Conservation (phyloP, 2,888 invertebrate genomes). For the Selenia dentaria region DNA sequence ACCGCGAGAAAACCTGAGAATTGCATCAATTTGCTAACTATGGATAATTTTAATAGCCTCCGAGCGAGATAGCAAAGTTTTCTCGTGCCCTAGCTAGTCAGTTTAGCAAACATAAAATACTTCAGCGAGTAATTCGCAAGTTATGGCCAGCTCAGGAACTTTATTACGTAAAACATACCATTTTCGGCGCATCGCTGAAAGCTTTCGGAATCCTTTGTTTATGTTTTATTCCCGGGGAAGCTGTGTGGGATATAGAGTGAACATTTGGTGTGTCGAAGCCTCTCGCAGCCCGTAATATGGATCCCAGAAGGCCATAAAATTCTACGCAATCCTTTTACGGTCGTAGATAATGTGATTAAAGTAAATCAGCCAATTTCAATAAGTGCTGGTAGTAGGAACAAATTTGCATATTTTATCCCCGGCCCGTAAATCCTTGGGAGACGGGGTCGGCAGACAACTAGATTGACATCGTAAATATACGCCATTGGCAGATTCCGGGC, state of each 20-base stretch:
- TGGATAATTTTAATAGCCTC: constrained; percentile 6
- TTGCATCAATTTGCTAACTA: constrained; percentile 6
- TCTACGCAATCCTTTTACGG: constrained; percentile 65
- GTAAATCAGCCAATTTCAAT: constrained; percentile 81
- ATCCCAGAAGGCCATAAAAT: constrained; percentile 45
- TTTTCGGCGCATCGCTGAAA: constrained; percentile 28
- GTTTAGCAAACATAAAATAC: constrained; percentile 25
- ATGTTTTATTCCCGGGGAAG: constrained; percentile 27
- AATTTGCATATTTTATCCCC: constrained; percentile 78
- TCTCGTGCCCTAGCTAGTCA: constrained; percentile 1
- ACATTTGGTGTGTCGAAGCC: constrained; percentile 25
- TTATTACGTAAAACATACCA: constrained; percentile 30
- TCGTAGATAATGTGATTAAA: constrained; percentile 69
- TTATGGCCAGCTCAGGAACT: constrained; percentile 27
- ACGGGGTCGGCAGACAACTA: constrained; percentile 52
- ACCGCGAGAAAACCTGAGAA: constrained; percentile 1
- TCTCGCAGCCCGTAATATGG: constrained; percentile 32
- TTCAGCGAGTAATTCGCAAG: constrained; percentile 25
- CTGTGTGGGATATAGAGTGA: constrained; percentile 23
- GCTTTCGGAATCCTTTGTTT: constrained; percentile 29
- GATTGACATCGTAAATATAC: constrained; percentile 74
- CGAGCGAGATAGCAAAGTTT: not conserved
- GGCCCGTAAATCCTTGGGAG: constrained; percentile 56
- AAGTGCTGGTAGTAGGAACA: constrained; percentile 67
- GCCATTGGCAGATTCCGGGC: constrained; percentile 53